Percentiles rank a stretch among this genome's conserved stretches.
Evolutionary conservation across 2,113 vertebrate genomes (phyloP).

Genomic region (Leptobrachium ailaonicum): DNA sequence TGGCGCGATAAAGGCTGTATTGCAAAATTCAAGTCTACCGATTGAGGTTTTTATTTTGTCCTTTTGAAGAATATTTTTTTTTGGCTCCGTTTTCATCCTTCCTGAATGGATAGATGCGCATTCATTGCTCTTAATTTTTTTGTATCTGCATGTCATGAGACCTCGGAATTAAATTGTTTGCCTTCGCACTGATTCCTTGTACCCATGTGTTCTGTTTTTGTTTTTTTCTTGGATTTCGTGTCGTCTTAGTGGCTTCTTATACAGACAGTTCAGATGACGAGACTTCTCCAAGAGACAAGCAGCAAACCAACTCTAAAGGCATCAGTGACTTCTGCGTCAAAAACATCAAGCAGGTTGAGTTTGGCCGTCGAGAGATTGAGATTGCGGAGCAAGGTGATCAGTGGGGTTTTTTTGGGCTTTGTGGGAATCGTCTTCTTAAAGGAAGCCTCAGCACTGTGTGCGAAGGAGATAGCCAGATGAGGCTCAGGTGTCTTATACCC

Average conservation of each 20-base stretch:
- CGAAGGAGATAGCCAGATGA: not conserved
- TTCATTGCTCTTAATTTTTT: too few relatives aligned
- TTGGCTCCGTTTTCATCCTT: too few relatives aligned
- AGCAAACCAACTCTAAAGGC: slow-evolving; percentile 89
- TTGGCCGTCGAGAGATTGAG: slow-evolving; percentile 92
- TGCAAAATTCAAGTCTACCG: too few relatives aligned
- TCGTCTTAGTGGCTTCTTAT: slow-evolving; percentile 81
- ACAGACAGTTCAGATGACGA: slow-evolving; percentile 96
- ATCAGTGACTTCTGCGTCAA: slow-evolving; percentile 95
- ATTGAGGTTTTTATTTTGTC: too few relatives aligned
- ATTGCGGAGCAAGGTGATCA: slow-evolving; percentile 88
- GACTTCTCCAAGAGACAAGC: slow-evolving; percentile 88
- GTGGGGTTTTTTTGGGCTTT: not conserved
- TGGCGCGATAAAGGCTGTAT: too few relatives aligned
- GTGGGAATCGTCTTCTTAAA: not conserved
- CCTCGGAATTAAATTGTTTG: not conserved
- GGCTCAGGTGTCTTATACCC: not conserved
- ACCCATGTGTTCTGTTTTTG: not conserved
- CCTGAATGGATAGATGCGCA: too few relatives aligned
- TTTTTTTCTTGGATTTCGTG: not conserved
- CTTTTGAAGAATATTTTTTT: too few relatives aligned
- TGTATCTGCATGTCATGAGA: too few relatives aligned
- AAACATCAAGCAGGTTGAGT: slow-evolving; percentile 94
- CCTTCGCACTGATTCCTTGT: not conserved
- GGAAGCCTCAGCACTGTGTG: not conserved